phyloP scores from a whole-genome alignment of 1,140 invertebrate genomes.

The Lordiphosa collinella region DNA sequence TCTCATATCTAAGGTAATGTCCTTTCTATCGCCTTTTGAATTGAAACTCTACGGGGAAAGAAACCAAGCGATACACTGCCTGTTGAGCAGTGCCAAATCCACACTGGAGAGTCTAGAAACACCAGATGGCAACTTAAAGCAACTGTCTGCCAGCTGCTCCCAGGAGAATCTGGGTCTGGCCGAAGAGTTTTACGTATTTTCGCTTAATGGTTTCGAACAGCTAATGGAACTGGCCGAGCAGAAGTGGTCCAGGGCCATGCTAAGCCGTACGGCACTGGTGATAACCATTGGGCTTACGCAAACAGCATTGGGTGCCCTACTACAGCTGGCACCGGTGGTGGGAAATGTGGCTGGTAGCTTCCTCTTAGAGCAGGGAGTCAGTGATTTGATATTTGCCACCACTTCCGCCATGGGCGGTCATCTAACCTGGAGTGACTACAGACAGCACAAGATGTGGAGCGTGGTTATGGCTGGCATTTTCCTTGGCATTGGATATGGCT shows the following conservation, averaged over 20 bases:
- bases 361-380: neutral
- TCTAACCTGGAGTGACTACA: slow-evolving; percentile 1
- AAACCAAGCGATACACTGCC: neutral
- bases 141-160: neutral
- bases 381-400: neutral
- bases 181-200: neutral
- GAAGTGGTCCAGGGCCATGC: neutral
- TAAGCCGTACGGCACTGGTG: neutral
- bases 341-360: neutral
- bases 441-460: neutral
- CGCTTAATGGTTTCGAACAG: neutral
- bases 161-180: neutral
- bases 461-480: neutral
- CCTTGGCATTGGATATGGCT: neutral
- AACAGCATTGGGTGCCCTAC: neutral
- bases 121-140: neutral
- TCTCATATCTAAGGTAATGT: too few relatives aligned
- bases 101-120: neutral
- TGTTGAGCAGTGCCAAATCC: neutral
- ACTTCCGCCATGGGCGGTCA: neutral
- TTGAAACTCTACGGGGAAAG: too few relatives aligned
- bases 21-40: too few relatives aligned
- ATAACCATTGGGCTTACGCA: neutral
- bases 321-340: neutral
- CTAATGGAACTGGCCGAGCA: neutral